phyloP scores from a whole-genome alignment of 2,888 invertebrate species.

The Epirrhoe alternata region DNA sequence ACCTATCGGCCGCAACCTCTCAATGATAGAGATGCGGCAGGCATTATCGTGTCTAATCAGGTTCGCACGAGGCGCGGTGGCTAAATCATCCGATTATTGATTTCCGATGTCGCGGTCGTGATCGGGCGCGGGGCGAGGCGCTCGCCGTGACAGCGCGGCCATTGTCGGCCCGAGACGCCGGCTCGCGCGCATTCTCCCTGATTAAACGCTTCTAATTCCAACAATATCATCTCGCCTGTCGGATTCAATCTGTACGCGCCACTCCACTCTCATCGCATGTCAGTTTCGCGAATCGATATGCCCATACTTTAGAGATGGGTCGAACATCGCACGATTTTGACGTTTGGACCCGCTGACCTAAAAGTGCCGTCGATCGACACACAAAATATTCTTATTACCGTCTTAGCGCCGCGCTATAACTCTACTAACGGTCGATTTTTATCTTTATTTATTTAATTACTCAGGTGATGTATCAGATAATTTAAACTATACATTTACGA shows the following conservation, averaged over 20 bases:
- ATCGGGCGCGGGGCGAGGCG: conserved; percentile 76
- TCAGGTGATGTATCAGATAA: conserved; percentile 49
- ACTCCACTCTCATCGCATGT: conserved; percentile 62
- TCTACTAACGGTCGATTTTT: conserved; percentile 27
- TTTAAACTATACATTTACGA: conserved; percentile 46
- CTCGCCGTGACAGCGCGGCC: conserved; percentile 77
- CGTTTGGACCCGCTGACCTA: conserved; percentile 58
- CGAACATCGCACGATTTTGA: conserved; percentile 49
- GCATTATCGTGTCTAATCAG: conserved; percentile 83
- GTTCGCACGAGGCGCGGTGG: conserved; percentile 85
- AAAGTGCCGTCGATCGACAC: conserved; percentile 45
- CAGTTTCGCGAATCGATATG: conserved; percentile 52
- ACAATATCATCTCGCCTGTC: conserved; percentile 79
- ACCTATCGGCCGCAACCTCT: conserved; percentile 72
- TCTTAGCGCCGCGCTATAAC: conserved; percentile 29
- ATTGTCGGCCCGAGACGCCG: conserved; percentile 72
- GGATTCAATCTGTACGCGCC: conserved; percentile 71
- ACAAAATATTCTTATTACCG: conserved; percentile 40
- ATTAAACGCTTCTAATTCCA: conserved; percentile 84
- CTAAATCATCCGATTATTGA: conserved; percentile 85
- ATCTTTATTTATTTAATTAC: conserved; percentile 51
- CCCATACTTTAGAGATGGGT: conserved; percentile 43
- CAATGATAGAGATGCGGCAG: conserved; percentile 69
- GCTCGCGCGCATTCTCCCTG: conserved; percentile 74
- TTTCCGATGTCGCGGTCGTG: conserved; percentile 85